Base-by-base conservation (phyloP, 1,140 invertebrate genomes). In the Tetragonula clypearis region DNA sequence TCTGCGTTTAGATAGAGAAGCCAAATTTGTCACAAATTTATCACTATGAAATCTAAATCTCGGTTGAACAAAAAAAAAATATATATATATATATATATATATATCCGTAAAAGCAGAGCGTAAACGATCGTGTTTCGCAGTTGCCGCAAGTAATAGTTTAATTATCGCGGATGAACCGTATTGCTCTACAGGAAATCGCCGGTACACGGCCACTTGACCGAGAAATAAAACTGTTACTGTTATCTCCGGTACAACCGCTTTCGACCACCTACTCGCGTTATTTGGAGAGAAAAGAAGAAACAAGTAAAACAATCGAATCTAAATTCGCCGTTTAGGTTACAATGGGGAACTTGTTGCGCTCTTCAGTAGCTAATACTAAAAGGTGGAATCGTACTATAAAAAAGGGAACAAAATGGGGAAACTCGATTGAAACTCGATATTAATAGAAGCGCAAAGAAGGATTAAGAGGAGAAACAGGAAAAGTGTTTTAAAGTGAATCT, bases 151-250 rank as follows among this genome's bases (percentile, higher is more conserved):
- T 30, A 49, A 8, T 49, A 35, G 56, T 71, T 79, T 84, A 60
- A 60, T 84, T 69, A 60, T 49, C 65, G 35, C 19, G 62, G 41
- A n/a, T 53, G 49, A 19, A 30, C 35, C 66, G 9, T 53, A 23
- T 41, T 15, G 21, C 41, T 19, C 49, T 1, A 55, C 76, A 35
- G 30, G 21, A 19, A 30, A 66, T n/a, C 71, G 62, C 53, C 35
- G 65, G 0, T 26, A n/a, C 53, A 58, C 55, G 49, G 23, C 26
- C 53, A 66, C 72, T 78, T 58, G 30, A 35, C 76, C 82, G 60
- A 53, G 82, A 41, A 79, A 84, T 68, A 79, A 84, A 84, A 62
- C 41, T 76, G 35, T 72, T 49, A 84, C 30, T 84, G 82, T 79
- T 84, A 79, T 84, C 75, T n/a, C 19, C n/a, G 1, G 21, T 9